A percentile compares a stretch with the other conserved stretches of the same genome.
These are phyloP conservation scores for Trinectes maculatus DNA, from an alignment of 2,113 vertebrate species.

Conservation along the genomic window DNA sequence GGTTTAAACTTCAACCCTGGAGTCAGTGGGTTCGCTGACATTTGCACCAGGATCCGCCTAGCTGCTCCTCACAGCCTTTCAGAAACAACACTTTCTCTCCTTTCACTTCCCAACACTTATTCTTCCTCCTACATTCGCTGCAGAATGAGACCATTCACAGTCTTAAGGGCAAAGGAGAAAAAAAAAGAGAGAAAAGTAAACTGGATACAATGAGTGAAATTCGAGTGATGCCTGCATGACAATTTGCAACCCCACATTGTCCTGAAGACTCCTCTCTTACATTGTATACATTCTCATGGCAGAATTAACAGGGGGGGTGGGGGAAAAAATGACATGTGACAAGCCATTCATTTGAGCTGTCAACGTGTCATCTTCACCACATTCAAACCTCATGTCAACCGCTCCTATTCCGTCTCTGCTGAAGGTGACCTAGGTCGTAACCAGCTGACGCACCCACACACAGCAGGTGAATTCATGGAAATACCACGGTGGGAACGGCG, in stretches of 20 bases:
- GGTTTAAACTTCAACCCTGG: slow-evolving; percentile 69
- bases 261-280: slow-evolving; percentile 43
- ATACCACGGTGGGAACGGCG: slow-evolving; percentile 27
- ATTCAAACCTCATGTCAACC: slow-evolving; percentile 68
- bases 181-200: slow-evolving; percentile 38
- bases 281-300: slow-evolving; percentile 64
- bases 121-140: slow-evolving; percentile 54
- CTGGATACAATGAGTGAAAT: slow-evolving; percentile 44
- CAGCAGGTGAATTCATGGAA: slow-evolving; percentile 70
- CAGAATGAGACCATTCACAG: slow-evolving; percentile 61
- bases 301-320: slow-evolving; percentile 67
- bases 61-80: slow-evolving; percentile 63
- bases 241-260: slow-evolving; percentile 53
- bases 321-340: slow-evolving; percentile 69
- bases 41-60: slow-evolving; percentile 72
- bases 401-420: slow-evolving; percentile 58
- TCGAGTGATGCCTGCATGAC: slow-evolving; percentile 37
- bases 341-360: slow-evolving; percentile 79
- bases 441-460: slow-evolving; percentile 65
- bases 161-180: slow-evolving; percentile 30
- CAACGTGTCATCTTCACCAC: slow-evolving; percentile 74
- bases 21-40: slow-evolving; percentile 79
- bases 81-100: slow-evolving; percentile 50
- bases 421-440: slow-evolving; percentile 76
- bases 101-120: slow-evolving; percentile 55